phyloP scores from a whole-genome alignment of 53 echinoderm and acorn worm species.

The Antedon mediterranea region DNA sequence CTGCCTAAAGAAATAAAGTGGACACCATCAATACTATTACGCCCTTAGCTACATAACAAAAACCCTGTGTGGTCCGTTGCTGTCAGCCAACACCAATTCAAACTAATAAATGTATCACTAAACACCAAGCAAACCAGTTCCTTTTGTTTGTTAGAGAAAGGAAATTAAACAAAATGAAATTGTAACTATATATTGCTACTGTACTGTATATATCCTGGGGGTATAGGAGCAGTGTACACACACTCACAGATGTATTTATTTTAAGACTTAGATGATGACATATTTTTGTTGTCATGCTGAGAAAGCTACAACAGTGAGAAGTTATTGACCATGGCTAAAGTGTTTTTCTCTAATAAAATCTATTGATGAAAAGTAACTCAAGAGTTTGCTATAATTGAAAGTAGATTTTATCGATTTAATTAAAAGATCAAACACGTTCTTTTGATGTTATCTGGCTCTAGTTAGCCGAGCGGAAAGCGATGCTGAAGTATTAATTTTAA shows the following conservation, averaged over 20 bases:
- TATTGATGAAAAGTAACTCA: too few relatives aligned
- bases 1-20: not conserved
- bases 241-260: not conserved
- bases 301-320: too few relatives aligned
- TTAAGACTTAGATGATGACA: not conserved
- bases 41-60: not conserved
- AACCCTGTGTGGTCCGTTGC: not conserved
- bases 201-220: not conserved
- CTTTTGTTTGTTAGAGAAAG: not conserved
- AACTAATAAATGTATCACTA: not conserved
- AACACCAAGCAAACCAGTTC: not conserved
- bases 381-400: too few relatives aligned
- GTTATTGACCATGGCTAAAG: too few relatives aligned
- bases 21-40: not conserved
- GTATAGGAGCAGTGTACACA: not conserved
- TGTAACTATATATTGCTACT: not conserved
- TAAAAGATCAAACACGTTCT: too few relatives aligned
- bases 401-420: too few relatives aligned
- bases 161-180: not conserved
- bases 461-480: too few relatives aligned
- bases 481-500: too few relatives aligned
- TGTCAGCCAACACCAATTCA: not conserved
- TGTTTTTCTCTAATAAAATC: too few relatives aligned
- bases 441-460: too few relatives aligned
- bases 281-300: too few relatives aligned